phyloP scores from a whole-genome alignment of 1,140 invertebrate species.

The Catajapyx aquilonaris region DNA sequence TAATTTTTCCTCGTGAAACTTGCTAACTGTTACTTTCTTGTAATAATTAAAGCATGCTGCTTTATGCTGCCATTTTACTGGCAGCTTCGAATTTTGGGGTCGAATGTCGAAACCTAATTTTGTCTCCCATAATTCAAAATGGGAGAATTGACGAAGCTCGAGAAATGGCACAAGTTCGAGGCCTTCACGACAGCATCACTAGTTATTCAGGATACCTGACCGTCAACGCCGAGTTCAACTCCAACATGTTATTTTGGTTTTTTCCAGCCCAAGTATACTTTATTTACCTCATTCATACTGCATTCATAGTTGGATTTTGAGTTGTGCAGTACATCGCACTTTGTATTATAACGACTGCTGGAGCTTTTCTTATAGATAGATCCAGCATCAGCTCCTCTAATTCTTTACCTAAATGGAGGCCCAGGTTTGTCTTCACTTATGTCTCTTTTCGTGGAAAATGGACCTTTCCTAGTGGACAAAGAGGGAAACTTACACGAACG shows the following conservation, averaged over 20 bases:
- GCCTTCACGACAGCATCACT: too few relatives aligned
- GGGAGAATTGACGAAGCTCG: slow-evolving; percentile 18
- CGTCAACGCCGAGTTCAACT: slow-evolving; percentile 23
- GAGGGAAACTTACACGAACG: slow-evolving; percentile 17
- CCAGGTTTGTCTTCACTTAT: slow-evolving; percentile 28
- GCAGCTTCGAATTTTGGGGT: too few relatives aligned
- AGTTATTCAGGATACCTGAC: slow-evolving; percentile 26
- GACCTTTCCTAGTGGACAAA: slow-evolving; percentile 21
- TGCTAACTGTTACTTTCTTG: too few relatives aligned
- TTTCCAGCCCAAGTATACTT: slow-evolving; percentile 25
- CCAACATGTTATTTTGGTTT: slow-evolving; percentile 31
- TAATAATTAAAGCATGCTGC: too few relatives aligned
- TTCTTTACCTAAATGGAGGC: slow-evolving; percentile 32
- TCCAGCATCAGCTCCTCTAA: slow-evolving; percentile 19
- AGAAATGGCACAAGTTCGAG: slow-evolving; percentile 10
- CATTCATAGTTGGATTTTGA: too few relatives aligned
- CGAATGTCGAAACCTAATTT: too few relatives aligned
- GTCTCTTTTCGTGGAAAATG: slow-evolving; percentile 29
- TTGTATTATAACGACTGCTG: too few relatives aligned
- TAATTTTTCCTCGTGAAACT: too few relatives aligned
- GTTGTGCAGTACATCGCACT: too few relatives aligned
- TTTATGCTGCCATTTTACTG: too few relatives aligned
- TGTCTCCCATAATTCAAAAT: slow-evolving; percentile 21
- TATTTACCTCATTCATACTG: too few relatives aligned
- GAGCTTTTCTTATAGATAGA: too few relatives aligned